Base-by-base conservation (phyloP, 2,797 vertebrate species). In the Myotis planiceps region DNA sequence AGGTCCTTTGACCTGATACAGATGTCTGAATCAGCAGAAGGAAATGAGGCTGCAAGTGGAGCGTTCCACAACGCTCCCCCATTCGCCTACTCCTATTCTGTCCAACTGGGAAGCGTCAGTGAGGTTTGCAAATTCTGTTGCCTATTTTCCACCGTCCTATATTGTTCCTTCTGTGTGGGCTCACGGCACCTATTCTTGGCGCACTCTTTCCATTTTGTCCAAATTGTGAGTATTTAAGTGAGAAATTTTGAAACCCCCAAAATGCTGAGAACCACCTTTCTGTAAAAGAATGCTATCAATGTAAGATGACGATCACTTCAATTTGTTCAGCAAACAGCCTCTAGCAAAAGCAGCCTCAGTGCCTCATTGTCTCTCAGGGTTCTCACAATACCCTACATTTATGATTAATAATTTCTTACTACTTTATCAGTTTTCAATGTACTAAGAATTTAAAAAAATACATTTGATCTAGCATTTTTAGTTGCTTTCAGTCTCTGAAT, bases 11-110 rank as follows among this genome's bases (percentile, higher is more conserved):
- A 83, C 29, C 34, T 1, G 1, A 29, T 3, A 5, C 23, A 49
- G n/a, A 6, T 23, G 9, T 8, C 4, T 2, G 1, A 14, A 2
- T 42, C 7, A 7, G 45, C n/a, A 47, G 29, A 18, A 23, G 23
- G 45, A 51, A 37, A 39, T 21, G 13, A n/a, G 74, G 32, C 74
- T 79, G 2, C 51, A 3, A n/a, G 63, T 6, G 25, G 72, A 60
- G 18, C 9, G 3, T 16, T n/a, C 42, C 63, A 13, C n/a, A 23
- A 7, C 34, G 65, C 12, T 37, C 16, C 23, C 51, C 32, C 4
- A 2, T 49, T 58, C 13, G 14, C 6, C 19, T 29, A 29, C 9
- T 39, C 23, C 60, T 3, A 25, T 13, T 9, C 29, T 45, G 29
- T 39, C 34, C 58, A 66, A 12, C 45, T 27, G 29, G 19, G 27